Base-by-base conservation (phyloP, 2,797 vertebrate species). In the Pagetopsis macropterus region DNA sequence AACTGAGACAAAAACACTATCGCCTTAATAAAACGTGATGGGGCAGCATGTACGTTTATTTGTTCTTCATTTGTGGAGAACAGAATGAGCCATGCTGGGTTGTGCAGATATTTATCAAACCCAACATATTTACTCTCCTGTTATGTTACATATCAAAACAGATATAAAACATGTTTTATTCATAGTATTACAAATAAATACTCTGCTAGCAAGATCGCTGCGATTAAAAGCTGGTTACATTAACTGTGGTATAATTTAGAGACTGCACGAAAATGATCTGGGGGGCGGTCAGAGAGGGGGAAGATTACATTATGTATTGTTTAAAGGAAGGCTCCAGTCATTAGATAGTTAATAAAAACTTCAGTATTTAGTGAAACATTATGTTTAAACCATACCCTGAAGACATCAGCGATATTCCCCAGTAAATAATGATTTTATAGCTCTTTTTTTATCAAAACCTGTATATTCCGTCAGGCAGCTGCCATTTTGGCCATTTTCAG, bases 41-140 rank as follows among this genome's bases (percentile, higher is more conserved):
- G 16, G 31, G 50, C 50, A 37, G 19, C 3, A 2, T 71, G 43
- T 37, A 49, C 0, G 9, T 72, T 49, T 37, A 48, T 65, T 49
- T 21, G 37, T 61, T 70, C 58, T 59, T 65, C 37, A 70, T 58
- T 19, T 59, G 68, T 57, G 23, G 59, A 27, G 14, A 74, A 57
- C 57, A 48, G 31, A 62, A 45, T 1, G 14, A 51, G 65, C 1
- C 66, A 27, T 9, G 33, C 40, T 40, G 59, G 11, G 15, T 5
- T 19, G 58, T 50, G 9, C 13, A 65, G 59, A 65, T 74, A 11
- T 56, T 19, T 10, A 3, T 58, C 43, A 46, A 17, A n/a, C 19
- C 23, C 9, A 27, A 46, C 10, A 62, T 41, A n/a, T 37, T 71
- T 66, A 4, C 21, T 17, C 10, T 33, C 9, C 43, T 51, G 12